Conservation (phyloP, 2,888 invertebrate species). For the Ichneumon xanthorius region DNA sequence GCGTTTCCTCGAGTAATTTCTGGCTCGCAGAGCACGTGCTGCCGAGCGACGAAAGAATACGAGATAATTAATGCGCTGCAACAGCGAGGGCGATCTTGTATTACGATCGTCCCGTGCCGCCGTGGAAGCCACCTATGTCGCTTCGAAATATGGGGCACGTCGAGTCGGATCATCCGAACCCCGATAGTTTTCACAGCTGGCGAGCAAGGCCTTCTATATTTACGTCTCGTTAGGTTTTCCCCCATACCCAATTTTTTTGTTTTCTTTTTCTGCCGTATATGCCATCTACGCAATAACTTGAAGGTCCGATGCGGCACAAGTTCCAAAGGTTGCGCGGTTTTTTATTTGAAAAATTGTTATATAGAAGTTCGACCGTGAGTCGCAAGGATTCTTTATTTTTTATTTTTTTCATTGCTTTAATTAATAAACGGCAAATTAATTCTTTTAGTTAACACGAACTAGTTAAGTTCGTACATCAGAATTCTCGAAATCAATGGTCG, state of each 20-base stretch:
- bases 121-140: constrained; percentile 19
- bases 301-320: not conserved
- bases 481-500: no score
- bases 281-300: not conserved
- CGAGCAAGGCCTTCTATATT: constrained; percentile 23
- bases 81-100: constrained; percentile 31
- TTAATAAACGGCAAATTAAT: no score
- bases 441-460: no score
- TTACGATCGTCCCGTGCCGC: not conserved
- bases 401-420: no score
- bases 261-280: not conserved
- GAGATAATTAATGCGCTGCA: constrained; percentile 42
- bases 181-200: constrained; percentile 45
- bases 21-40: constrained; percentile 12
- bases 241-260: not conserved
- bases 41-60: constrained; percentile 19
- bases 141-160: constrained; percentile 18
- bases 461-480: no score
- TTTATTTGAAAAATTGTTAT: no score
- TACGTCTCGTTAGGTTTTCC: constrained; percentile 17
- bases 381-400: no score
- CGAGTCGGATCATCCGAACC: constrained; percentile 18
- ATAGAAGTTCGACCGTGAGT: no score
- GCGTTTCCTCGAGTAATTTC: constrained; percentile 17
- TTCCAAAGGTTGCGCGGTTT: no score